Evolutionary conservation across 1,140 invertebrate species (phyloP), one percentile per base, ranked within the genome.

Genomic region (Subanguina moxae): DNA sequence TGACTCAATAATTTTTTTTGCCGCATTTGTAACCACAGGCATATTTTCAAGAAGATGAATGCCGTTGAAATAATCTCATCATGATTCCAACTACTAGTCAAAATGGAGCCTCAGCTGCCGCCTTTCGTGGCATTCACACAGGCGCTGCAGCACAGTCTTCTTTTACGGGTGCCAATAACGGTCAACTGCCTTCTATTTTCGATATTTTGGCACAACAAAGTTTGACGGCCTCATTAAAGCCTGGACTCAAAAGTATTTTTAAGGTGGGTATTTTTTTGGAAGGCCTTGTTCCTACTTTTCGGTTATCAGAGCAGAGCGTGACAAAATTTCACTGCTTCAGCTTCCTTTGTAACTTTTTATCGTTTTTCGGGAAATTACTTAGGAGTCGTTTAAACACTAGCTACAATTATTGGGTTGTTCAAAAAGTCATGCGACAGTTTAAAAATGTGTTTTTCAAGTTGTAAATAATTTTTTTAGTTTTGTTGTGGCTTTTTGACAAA

Each of bases 201-300:
- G 73, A 75, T 45, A 75, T 73, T 46, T 64, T 77, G 58, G 73
- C 73, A 11, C 73, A 75, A 30, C 65, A 75, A 42, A 59, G 46
- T 17, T 57, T 72, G n/a, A 19, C 43, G 7, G 28, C 64, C 1
- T 78, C 75, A 25, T 46, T 75, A 23, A 75, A 75, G 57, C 73
- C 73, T 9, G 73, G 74, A 25, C 48, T 75, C 8, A 57, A 63
- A 27, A 56, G 65, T 62, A 56, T 63, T 42, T 21, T 75, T 32
- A 75, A 75, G 17, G 70, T 64, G 42, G 21, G 11, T 43, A 25
- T 65, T 65, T 19, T 19, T 23, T 0, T 52, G 15, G 3, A 28
- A 23, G 30, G 66, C 9, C 19, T 32, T 21, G 1, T 21, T 19
- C 19, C 21, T 30, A 46, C 21, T 30, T 57, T 23, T 23, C 11